Conservation (phyloP, 35 echinoderm and acorn worm species). For the Strongylocentrotus purpuratus region DNA sequence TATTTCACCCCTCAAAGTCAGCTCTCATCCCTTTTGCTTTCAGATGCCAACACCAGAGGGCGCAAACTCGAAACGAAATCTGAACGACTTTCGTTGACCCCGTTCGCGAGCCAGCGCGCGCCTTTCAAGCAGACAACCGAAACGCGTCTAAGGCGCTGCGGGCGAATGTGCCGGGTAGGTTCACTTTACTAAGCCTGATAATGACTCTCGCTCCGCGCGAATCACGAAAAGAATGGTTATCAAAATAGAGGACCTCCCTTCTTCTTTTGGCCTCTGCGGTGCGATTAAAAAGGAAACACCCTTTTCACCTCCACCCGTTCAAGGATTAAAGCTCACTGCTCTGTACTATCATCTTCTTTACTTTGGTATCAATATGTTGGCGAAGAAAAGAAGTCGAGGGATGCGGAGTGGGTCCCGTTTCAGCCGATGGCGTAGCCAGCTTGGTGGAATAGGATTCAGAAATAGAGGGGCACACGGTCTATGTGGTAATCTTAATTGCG, state of each 20-base stretch:
- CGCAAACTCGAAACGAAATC: constrained; percentile 24
- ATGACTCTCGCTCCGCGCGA: constrained; percentile 25
- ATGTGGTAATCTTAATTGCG: constrained; percentile 26
- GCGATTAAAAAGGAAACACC: constrained; percentile 17
- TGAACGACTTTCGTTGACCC: constrained; percentile 24
- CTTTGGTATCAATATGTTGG: neutral
- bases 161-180: constrained; percentile 6
- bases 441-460: neutral
- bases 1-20: too few relatives aligned
- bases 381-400: constrained; percentile 15
- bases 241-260: neutral
- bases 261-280: neutral
- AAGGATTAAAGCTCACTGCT: neutral
- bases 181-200: constrained; percentile 26
- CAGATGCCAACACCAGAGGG: neutral
- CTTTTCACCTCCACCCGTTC: constrained; percentile 11
- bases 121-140: constrained; percentile 13
- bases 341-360: constrained; percentile 36
- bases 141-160: neutral
- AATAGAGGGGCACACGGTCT: neutral
- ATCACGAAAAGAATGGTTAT: constrained; percentile 38
- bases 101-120: neutral
- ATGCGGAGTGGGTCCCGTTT: neutral
- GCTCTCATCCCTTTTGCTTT: too few relatives aligned
- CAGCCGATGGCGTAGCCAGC: neutral